Percentiles rank a stretch among this genome's conserved stretches.
These are phyloP conservation scores for Corvus hawaiiensis DNA, from an alignment of 2,113 vertebrate species.

Conservation along the genomic window DNA sequence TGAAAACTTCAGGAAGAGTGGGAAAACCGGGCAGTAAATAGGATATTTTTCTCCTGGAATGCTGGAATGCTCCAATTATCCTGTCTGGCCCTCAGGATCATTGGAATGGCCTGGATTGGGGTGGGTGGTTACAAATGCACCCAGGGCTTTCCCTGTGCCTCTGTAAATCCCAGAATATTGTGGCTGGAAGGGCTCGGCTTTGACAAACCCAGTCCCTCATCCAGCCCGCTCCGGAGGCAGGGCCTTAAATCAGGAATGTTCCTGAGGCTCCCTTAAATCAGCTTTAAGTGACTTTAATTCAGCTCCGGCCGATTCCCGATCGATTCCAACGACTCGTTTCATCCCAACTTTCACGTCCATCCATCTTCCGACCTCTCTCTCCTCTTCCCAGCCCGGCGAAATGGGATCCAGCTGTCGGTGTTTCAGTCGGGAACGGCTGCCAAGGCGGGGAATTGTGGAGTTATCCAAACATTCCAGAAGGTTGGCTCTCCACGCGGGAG, in stretches of 20 bases:
- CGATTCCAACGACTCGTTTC: conserved; percentile 24
- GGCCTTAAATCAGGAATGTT: conserved; percentile 3
- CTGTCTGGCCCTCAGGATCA: background rate
- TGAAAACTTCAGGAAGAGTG: background rate
- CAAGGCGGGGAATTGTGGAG: background rate
- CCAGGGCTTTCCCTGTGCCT: background rate
- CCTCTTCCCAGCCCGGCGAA: conserved; percentile 3
- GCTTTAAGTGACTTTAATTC: conserved; percentile 51
- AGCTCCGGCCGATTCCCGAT: background rate
- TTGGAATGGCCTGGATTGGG: background rate
- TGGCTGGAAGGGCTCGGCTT: background rate
- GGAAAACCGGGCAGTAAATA: background rate
- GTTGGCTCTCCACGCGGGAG: background rate
- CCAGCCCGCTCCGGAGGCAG: background rate
- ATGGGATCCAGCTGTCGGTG: conserved; percentile 49
- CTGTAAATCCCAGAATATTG: background rate
- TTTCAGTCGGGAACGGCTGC: background rate
- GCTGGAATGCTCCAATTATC: background rate
- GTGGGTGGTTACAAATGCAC: background rate
- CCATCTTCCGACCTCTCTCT: conserved; percentile 21
- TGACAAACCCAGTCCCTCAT: background rate
- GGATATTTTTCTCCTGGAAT: background rate
- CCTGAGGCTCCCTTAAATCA: conserved; percentile 27
- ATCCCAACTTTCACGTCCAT: conserved; percentile 32
- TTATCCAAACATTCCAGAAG: conserved; percentile 8